Evolutionary conservation across 2,888 invertebrate species (phyloP).

Genomic region (Amphiduros pacificus): DNA sequence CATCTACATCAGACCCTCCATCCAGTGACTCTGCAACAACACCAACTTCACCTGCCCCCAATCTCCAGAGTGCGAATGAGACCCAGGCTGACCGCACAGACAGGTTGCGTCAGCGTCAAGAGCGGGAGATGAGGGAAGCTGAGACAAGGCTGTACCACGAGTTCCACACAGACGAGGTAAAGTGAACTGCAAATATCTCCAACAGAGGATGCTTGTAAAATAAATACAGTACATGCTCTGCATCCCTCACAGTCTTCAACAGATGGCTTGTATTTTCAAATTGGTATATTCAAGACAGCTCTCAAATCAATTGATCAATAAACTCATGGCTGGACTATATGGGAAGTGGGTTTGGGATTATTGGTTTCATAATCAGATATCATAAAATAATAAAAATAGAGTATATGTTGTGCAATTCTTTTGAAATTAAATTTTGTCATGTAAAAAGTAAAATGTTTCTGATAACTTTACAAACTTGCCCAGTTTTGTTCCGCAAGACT

Average conservation of each 20-base stretch:
- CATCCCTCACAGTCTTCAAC: background rate
- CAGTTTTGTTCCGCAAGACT: no score
- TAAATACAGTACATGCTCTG: background rate
- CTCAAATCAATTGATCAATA: no score
- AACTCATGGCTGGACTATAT: no score
- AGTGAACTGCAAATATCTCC: background rate
- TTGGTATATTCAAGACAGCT: no score
- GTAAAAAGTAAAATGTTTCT: no score
- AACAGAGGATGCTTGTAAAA: background rate
- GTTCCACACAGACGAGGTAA: slow-evolving; percentile 13
- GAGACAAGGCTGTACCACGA: slow-evolving; percentile 13
- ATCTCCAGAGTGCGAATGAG: slow-evolving; percentile 15
- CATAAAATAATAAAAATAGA: no score
- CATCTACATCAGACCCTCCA: slow-evolving; percentile 14
- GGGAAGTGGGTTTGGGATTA: no score
- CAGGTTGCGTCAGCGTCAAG: slow-evolving; percentile 25
- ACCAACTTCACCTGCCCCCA: background rate
- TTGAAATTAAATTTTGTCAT: no score
- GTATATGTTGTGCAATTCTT: no score
- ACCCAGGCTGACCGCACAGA: slow-evolving; percentile 22
- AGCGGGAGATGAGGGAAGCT: slow-evolving; percentile 30
- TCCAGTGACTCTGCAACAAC: background rate
- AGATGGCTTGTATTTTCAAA: background rate
- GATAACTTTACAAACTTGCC: no score
- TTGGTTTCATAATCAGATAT: no score